Base-by-base conservation (phyloP, 2,113 vertebrate genomes). In the Climacteris rufus region DNA sequence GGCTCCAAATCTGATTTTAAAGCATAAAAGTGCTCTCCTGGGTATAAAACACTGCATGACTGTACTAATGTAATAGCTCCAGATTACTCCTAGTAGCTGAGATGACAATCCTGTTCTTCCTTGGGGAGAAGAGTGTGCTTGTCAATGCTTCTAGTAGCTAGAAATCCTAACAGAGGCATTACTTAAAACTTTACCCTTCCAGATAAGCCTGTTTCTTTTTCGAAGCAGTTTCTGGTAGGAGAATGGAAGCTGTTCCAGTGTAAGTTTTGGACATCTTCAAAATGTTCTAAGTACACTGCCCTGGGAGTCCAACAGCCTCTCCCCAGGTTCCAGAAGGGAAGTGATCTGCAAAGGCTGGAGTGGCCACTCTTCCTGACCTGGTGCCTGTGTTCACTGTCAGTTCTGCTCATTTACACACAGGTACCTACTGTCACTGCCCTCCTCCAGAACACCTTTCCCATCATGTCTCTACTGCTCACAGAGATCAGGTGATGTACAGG, bases 11-110 rank as follows among this genome's bases (percentile, higher is more conserved):
- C 74, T 65, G 30, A 87, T 75, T 93, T 93, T 79, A 23, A 91
- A 42, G 80, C 61, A 93, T 16, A 84, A n/a, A 93, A 96, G 78
- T 82, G 60, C 64, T 95, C 88, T 96, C 90, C 44, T 90, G 89
- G 53, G 94, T 81, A 65, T 77, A 89, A 93, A 86, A 60, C 53
- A 59, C 65, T 49, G 68, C 75, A 65, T 50, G 68, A 87, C 50
- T 95, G 28, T 64, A 84, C 56, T 66, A 72, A 71, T 82, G 53
- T 83, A 95, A 95, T 8, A 90, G 92, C 76, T 92, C 56, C 66
- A 94, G 49, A 96, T 89, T 84, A 66, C 68, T 82, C 59, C 93
- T 89, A 54, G 65, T 39, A 68, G 83, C 37, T 92, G 76, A 83
- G 50, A 81, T 92, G 83, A 85, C 70, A 96, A 65, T 65, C 37